These are phyloP conservation scores for Alosa sapidissima DNA, from an alignment of 2,797 vertebrate species.

Conservation along the genomic window DNA sequence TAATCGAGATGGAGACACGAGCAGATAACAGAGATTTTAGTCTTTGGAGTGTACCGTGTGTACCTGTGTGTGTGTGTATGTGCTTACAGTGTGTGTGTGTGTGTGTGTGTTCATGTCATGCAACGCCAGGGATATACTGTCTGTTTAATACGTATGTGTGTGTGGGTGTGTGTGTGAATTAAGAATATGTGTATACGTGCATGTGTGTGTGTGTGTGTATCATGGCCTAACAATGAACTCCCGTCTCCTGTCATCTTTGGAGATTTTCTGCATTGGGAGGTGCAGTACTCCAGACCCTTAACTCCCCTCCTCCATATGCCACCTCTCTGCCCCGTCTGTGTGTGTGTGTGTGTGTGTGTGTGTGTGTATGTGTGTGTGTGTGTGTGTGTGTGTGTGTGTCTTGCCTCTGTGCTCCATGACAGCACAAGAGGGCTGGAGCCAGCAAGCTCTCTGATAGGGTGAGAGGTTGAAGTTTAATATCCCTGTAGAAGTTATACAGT, in stretches of 20 bases:
- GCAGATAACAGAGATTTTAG: neutral
- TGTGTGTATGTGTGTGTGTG: too few species aligned
- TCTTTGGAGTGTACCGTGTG: neutral
- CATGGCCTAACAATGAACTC: too few species aligned
- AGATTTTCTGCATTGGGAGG: neutral
- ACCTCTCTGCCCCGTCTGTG: too few species aligned
- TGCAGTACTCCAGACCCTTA: neutral
- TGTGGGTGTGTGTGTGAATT: neutral
- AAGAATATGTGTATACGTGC: neutral
- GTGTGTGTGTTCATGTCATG: neutral
- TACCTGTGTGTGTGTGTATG: neutral
- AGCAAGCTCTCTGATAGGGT: neutral
- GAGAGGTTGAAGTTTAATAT: neutral
- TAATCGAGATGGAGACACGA: neutral
- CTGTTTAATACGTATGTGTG: neutral
- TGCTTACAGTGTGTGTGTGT: neutral
- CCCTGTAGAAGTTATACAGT: neutral
- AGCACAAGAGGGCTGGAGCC: neutral
- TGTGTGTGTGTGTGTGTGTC: too few species aligned
- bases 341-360: too few species aligned
- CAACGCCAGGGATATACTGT: too few species aligned
- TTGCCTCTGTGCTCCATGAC: neutral
- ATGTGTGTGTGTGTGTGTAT: neutral
- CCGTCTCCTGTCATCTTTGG: neutral
- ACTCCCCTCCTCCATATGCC: neutral